phyloP scores from a whole-genome alignment of 2,797 vertebrate species.

The Siniperca obscura region DNA sequence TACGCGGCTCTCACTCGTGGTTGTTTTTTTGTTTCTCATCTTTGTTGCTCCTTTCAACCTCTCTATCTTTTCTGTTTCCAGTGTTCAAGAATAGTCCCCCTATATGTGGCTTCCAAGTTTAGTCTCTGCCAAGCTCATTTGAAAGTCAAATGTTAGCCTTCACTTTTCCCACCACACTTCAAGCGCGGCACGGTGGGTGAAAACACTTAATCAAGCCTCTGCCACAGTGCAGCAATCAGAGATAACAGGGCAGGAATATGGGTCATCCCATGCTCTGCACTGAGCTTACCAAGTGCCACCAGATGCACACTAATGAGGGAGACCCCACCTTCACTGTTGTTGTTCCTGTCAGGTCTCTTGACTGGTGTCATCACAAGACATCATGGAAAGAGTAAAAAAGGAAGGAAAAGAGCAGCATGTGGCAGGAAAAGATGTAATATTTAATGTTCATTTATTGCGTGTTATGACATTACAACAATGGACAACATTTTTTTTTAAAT shows the following conservation, averaged over 20 bases:
- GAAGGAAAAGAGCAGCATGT: not conserved
- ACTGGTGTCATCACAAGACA: conserved; percentile 21
- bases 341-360: conserved; percentile 33
- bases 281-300: conserved; percentile 48
- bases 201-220: conserved; percentile 79
- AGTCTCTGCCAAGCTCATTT: conserved; percentile 79
- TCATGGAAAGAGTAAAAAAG: not conserved
- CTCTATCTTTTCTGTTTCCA: conserved; percentile 47
- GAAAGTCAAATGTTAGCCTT: conserved; percentile 81
- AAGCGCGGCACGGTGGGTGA: conserved; percentile 52
- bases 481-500: no score
- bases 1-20: not conserved
- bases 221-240: conserved; percentile 74
- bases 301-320: conserved; percentile 62
- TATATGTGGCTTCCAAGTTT: conserved; percentile 74
- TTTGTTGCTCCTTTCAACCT: conserved; percentile 51
- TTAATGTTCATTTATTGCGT: not conserved
- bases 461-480: not conserved
- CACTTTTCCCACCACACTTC: conserved; percentile 67
- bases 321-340: conserved; percentile 41
- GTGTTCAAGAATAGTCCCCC: conserved; percentile 64
- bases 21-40: conserved; percentile 41
- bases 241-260: conserved; percentile 78
- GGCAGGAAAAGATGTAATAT: not conserved
- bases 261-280: conserved; percentile 67